These are phyloP conservation scores for Spinibarbus caldwelli DNA, from an alignment of 2,797 vertebrate species.

Conservation along the genomic window DNA sequence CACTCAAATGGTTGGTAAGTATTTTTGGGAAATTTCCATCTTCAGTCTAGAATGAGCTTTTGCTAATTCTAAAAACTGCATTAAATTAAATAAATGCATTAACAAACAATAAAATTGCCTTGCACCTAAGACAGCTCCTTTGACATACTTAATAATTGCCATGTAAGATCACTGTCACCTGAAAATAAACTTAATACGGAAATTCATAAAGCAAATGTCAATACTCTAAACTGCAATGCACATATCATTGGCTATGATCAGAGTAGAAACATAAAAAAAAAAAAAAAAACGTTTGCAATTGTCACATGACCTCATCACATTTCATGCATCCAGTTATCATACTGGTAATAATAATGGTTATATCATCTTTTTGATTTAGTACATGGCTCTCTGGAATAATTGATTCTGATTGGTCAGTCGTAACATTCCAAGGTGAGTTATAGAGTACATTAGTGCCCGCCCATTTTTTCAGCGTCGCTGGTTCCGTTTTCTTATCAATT, in stretches of 20 bases:
- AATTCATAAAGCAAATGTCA: background rate
- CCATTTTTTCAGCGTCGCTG: background rate
- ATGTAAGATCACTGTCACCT: background rate
- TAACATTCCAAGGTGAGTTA: background rate
- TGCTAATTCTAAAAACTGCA: background rate
- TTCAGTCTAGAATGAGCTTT: background rate
- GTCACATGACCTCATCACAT: background rate
- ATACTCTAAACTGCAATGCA: no score
- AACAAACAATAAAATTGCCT: background rate
- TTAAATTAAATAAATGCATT: background rate
- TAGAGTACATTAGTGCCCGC: background rate
- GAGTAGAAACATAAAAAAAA: no score
- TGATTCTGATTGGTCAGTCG: background rate
- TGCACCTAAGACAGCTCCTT: background rate
- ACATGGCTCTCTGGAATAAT: background rate
- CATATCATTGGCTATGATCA: no score
- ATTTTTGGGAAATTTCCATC: background rate
- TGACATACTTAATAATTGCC: background rate
- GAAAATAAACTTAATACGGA: background rate
- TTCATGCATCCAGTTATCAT: background rate
- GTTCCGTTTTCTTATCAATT: background rate
- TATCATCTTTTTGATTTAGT: background rate
- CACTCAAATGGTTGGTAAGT: background rate
- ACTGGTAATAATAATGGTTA: background rate
- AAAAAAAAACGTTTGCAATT: background rate